Evolutionary conservation across 2,888 invertebrate genomes (phyloP).

Genomic region (Lasioglossum morio): DNA sequence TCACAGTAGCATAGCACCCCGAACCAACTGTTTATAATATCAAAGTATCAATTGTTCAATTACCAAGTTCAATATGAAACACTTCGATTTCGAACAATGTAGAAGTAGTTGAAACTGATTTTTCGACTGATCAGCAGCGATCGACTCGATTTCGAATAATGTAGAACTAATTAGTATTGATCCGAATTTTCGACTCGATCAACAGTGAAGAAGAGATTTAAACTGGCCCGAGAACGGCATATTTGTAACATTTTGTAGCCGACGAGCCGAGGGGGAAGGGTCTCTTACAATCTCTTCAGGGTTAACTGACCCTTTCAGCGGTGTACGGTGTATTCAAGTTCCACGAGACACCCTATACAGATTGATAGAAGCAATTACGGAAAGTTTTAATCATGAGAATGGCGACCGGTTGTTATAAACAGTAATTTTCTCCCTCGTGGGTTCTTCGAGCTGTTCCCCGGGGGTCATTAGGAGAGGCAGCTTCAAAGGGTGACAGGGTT

Average conservation of each 20-base stretch:
- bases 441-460: not conserved
- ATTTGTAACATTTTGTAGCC: not conserved
- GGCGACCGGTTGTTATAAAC: constrained; percentile 28
- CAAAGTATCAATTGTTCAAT: too few species aligned
- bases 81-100: too few species aligned
- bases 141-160: too few species aligned
- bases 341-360: constrained; percentile 7
- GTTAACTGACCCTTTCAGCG: not conserved
- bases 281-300: not conserved
- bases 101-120: too few species aligned
- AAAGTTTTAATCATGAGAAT: constrained; percentile 53
- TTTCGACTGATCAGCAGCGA: too few species aligned
- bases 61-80: too few species aligned
- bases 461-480: constrained; percentile 18
- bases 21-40: too few species aligned
- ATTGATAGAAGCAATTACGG: constrained; percentile 46
- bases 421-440: constrained; percentile 33
- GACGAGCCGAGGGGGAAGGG: not conserved
- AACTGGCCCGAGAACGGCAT: not conserved
- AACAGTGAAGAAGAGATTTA: too few species aligned
- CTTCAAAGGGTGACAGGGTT: constrained; percentile 25
- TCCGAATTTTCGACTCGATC: too few species aligned
- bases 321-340: not conserved
- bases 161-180: too few species aligned
- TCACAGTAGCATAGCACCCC: too few species aligned